A percentile compares a stretch with the other conserved stretches of the same genome.
These are phyloP conservation scores for Cosmorhoe ocellata DNA, from an alignment of 2,888 invertebrate species.

Conservation along the genomic window DNA sequence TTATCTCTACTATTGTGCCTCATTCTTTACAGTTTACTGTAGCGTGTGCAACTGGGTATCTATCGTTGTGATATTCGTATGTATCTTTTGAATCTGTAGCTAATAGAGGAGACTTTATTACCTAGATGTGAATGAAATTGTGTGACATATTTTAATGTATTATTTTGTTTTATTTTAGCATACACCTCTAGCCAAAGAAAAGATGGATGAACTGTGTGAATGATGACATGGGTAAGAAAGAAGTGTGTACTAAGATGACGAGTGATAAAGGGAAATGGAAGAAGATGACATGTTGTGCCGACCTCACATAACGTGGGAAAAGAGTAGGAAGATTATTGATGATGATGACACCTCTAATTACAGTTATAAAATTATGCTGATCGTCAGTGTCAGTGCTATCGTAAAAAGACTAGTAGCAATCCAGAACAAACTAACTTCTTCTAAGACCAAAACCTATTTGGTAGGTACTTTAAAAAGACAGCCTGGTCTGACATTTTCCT, in stretches of 20 bases:
- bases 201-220: no score
- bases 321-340: not conserved
- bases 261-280: no score
- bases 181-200: not conserved
- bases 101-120: constrained; percentile 42
- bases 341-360: no score
- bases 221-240: no score
- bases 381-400: no score
- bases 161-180: constrained; percentile 46
- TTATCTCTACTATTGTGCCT: constrained; percentile 34
- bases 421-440: no score
- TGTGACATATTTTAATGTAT: constrained; percentile 67
- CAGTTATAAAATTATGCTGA: no score
- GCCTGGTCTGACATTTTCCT: constrained; percentile 44
- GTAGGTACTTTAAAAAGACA: not conserved
- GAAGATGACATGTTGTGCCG: no score
- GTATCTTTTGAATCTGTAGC: constrained; percentile 45
- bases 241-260: no score
- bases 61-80: constrained; percentile 61
- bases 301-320: no score
- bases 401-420: no score
- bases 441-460: no score
- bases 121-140: constrained; percentile 58
- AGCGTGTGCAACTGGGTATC: constrained; percentile 41
- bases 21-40: constrained; percentile 25